These are phyloP conservation scores for Ommatoiulus sabulosus DNA, from an alignment of 2,888 invertebrate genomes.

Conservation along the genomic window DNA sequence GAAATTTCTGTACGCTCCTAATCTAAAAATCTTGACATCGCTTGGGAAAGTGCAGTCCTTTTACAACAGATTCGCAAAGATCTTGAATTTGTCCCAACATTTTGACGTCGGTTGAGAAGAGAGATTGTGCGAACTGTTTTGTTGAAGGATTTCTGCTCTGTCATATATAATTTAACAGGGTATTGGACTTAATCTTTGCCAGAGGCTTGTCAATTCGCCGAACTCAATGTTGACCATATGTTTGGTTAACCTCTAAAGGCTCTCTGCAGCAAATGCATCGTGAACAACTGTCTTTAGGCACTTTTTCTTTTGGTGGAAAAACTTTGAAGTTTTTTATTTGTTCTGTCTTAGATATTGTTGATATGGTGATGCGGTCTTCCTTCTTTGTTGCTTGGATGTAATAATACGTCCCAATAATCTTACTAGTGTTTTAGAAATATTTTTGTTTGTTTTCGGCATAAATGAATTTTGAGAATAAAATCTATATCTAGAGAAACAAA, in stretches of 20 bases:
- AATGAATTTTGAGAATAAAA: too few species aligned
- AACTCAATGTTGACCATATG: background rate
- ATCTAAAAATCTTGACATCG: conserved; percentile 38
- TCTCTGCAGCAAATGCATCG: background rate
- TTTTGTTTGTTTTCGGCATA: too few species aligned
- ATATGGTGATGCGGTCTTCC: too few species aligned
- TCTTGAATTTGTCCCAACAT: conserved; percentile 32
- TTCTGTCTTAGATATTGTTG: too few species aligned
- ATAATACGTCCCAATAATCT: too few species aligned
- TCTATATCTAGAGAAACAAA: too few species aligned
- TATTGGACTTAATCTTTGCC: conserved; percentile 5
- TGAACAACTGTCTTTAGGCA: too few species aligned
- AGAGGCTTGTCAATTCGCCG: conserved; percentile 1
- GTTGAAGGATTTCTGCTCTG: background rate
- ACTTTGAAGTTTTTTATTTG: too few species aligned
- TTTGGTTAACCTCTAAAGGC: background rate
- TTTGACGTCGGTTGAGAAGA: background rate
- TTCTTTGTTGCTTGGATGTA: too few species aligned
- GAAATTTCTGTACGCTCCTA: conserved; percentile 32
- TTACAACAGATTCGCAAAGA: background rate
- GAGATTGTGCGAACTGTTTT: background rate
- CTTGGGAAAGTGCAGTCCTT: background rate
- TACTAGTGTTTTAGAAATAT: too few species aligned
- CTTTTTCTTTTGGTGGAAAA: too few species aligned
- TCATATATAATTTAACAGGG: background rate